Evolutionary conservation across 1,140 invertebrate genomes (phyloP), one percentile per base, ranked within the genome.

Genomic region (Rhysida immarginata): DNA sequence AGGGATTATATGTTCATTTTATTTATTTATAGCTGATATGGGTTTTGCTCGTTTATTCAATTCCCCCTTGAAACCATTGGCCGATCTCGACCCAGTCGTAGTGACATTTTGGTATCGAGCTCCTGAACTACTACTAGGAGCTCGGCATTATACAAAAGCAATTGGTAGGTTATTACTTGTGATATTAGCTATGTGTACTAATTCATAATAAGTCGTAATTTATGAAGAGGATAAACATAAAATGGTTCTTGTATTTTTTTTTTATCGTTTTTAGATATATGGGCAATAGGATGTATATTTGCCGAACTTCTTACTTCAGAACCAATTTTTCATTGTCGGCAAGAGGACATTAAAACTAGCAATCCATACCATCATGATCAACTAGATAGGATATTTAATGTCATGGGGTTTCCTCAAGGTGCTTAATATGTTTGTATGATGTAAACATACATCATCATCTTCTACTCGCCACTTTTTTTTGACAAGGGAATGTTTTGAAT

Each of bases 361-460:
- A 99, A 97, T 79, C 96, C 96, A 3, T 99, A 99, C 71, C 96
- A 99, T 74, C 95, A 99, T 68, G 96, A 99, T 74, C 96, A 99
- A 69, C 74, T 99, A 50, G 94, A 99, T 74, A 79, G 95, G 68
- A 99, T 99, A 74, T 99, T 99, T 71, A 96, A 94, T 76, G 95
- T 99, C 0, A 99, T 99, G 96, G 96, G 96, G 24, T 99, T 97
- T 73, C 96, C 96, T 20, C 78, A 83, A 67, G 72, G 71, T 72
- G 61, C 21, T 14, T 45, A 53, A 42, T 13, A 54, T 43, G 42
- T 44, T n/a, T 46, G 20, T 29, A 23, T 52, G 8, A n/a, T 52
- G 50, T 52, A n/a, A n/a, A n/a, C n/a, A n/a, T n/a, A n/a, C n/a
- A n/a, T n/a, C n/a, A n/a, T n/a, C n/a, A n/a, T n/a, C n/a, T n/a